Percentiles rank a stretch among this genome's conserved stretches.
These are phyloP conservation scores for Wiebesia pumilae DNA, from an alignment of 1,140 invertebrate species.

Conservation along the genomic window DNA sequence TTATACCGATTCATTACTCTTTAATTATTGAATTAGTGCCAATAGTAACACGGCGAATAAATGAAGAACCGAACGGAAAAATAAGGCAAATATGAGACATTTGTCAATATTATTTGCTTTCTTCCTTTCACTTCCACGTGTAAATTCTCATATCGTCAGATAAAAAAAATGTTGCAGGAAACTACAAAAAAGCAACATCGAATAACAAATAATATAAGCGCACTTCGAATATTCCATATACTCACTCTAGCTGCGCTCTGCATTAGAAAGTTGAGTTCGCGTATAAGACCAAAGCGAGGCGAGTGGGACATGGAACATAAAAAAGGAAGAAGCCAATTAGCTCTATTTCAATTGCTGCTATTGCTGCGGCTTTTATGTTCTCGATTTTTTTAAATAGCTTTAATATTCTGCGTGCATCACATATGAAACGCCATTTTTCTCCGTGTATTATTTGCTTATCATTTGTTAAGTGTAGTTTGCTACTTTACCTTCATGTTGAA, in stretches of 20 bases:
- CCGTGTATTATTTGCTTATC: background rate
- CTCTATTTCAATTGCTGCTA: constrained; percentile 24
- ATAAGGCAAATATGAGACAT: no score
- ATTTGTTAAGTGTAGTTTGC: background rate
- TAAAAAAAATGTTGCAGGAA: background rate
- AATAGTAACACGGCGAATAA: no score
- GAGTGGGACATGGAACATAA: constrained; percentile 61
- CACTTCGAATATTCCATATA: constrained; percentile 59
- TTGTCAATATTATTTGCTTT: no score
- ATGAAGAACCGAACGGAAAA: no score
- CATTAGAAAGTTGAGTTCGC: constrained; percentile 49
- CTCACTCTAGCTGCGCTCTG: constrained; percentile 76
- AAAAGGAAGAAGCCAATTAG: constrained; percentile 53
- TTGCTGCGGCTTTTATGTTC: constrained; percentile 1
- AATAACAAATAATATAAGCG: constrained; percentile 42
- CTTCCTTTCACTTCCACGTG: no score
- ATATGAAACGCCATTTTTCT: background rate
- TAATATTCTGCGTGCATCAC: background rate
- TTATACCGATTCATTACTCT: no score
- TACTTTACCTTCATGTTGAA: background rate
- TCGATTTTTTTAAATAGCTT: constrained; percentile 1
- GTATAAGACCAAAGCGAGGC: constrained; percentile 36
- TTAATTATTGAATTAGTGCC: no score
- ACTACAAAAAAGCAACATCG: background rate
- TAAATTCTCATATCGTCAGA: background rate